These are phyloP conservation scores for Diceros bicornis DNA, from an alignment of 2,797 vertebrate species.

Conservation along the genomic window DNA sequence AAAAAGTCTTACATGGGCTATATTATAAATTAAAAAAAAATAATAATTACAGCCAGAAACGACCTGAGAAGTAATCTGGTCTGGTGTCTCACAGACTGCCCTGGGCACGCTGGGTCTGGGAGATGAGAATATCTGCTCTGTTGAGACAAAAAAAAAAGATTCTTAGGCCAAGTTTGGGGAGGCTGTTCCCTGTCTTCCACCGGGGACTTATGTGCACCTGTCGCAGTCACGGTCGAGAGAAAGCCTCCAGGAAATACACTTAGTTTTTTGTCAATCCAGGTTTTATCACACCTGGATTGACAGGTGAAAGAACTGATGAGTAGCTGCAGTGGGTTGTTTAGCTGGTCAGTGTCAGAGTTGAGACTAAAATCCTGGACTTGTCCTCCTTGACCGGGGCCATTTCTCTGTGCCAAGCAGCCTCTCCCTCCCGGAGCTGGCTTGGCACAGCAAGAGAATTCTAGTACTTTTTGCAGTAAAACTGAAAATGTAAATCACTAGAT, in stretches of 20 bases:
- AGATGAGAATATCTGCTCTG: not conserved
- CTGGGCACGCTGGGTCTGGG: not conserved
- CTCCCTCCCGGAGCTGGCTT: not conserved
- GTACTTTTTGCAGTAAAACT: not conserved
- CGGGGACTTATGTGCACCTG: not conserved
- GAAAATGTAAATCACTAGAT: not conserved
- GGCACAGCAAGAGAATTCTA: not conserved
- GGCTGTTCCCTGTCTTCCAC: rapidly evolving
- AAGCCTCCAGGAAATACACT: not conserved
- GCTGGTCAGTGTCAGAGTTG: not conserved
- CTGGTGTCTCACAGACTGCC: not conserved
- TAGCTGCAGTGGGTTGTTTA: not conserved
- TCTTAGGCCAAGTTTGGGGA: no score
- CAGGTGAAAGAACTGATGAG: not conserved
- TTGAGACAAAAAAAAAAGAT: not conserved
- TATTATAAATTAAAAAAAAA: not conserved
- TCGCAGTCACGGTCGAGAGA: rapidly evolving
- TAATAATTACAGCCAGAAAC: not conserved
- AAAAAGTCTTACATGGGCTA: not conserved
- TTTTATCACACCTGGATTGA: not conserved
- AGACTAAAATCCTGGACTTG: not conserved
- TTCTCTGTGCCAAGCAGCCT: not conserved
- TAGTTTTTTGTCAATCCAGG: no score
- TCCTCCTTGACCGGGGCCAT: not conserved
- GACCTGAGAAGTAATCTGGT: not conserved